Percentiles rank a stretch among this genome's conserved stretches.
These are phyloP conservation scores for Phyllostomus hastatus DNA, from an alignment of 2,113 vertebrate species.

Conservation along the genomic window DNA sequence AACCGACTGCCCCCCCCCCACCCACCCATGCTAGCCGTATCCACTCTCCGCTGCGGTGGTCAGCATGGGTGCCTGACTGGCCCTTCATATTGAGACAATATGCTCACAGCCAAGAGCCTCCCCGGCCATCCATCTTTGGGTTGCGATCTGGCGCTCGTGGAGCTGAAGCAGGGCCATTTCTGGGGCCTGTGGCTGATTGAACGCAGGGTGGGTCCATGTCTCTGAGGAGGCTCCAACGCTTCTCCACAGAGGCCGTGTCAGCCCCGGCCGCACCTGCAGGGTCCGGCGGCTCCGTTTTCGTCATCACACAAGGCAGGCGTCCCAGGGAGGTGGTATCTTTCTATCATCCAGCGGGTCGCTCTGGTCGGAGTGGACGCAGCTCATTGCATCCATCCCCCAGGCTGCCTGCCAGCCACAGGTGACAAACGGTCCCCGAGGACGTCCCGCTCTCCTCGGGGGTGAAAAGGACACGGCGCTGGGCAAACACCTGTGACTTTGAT, in stretches of 20 bases:
- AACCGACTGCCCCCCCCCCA: slow-evolving; percentile 51
- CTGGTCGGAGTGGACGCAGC: slow-evolving; percentile 77
- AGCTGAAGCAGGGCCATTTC: slow-evolving; percentile 92
- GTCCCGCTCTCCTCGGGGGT: slow-evolving; percentile 64
- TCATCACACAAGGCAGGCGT: slow-evolving; percentile 88
- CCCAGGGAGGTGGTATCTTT: slow-evolving; percentile 79
- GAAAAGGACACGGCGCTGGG: slow-evolving; percentile 74
- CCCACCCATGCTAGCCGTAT: slow-evolving; percentile 52
- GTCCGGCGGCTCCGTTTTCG: slow-evolving; percentile 82
- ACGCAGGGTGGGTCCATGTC: slow-evolving; percentile 83
- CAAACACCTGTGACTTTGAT: slow-evolving; percentile 67
- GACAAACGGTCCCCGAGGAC: slow-evolving; percentile 81
- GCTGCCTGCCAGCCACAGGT: slow-evolving; percentile 76
- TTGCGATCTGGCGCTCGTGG: slow-evolving; percentile 81
- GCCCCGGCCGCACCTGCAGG: slow-evolving; percentile 87
- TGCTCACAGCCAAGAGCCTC: slow-evolving; percentile 76
- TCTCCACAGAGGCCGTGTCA: slow-evolving; percentile 82
- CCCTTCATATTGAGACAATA: slow-evolving; percentile 82
- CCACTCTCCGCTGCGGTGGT: slow-evolving; percentile 74
- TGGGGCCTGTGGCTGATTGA: slow-evolving; percentile 93
- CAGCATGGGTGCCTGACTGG: slow-evolving; percentile 73
- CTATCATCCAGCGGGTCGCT: slow-evolving; percentile 78
- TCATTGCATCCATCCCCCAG: slow-evolving; percentile 87
- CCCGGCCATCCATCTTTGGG: slow-evolving; percentile 78
- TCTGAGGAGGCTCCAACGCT: slow-evolving; percentile 82